phyloP scores from a whole-genome alignment of 1,140 invertebrate species.

The Nephila pilipes region DNA sequence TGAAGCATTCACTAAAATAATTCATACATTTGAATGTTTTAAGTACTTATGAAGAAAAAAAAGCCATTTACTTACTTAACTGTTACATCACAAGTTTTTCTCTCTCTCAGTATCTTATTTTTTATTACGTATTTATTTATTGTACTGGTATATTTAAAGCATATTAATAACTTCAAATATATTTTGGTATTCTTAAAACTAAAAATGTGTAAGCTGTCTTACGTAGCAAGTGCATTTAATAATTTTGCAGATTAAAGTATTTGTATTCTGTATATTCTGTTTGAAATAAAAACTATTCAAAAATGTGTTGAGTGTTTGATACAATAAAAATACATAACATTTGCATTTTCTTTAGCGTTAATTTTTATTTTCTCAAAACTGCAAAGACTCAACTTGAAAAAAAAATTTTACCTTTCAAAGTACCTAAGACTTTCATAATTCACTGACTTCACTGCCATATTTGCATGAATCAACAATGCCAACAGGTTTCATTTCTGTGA shows the following conservation, averaged over 20 bases:
- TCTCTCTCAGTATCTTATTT: no score
- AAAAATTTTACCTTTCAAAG: not conserved
- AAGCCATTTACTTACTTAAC: no score
- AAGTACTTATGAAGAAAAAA: no score
- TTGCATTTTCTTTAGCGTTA: not conserved
- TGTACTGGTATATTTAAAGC: no score
- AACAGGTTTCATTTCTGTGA: not conserved
- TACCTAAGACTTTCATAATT: not conserved
- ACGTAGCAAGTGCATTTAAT: not conserved
- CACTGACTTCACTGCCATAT: not conserved
- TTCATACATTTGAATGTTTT: no score
- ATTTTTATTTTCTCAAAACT: not conserved
- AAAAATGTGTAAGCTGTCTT: not conserved
- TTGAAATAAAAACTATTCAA: not conserved
- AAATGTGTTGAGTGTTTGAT: not conserved
- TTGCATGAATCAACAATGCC: slow-evolving; percentile 29
- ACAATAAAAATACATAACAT: not conserved
- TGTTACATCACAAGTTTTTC: no score
- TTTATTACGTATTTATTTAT: no score
- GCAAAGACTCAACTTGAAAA: not conserved
- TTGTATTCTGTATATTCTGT: not conserved
- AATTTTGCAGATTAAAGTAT: not conserved
- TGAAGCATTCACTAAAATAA: no score
- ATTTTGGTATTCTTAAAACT: no score
- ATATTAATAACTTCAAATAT: no score